Base-by-base conservation (phyloP, 2,797 vertebrate species). In the Pterois miles region DNA sequence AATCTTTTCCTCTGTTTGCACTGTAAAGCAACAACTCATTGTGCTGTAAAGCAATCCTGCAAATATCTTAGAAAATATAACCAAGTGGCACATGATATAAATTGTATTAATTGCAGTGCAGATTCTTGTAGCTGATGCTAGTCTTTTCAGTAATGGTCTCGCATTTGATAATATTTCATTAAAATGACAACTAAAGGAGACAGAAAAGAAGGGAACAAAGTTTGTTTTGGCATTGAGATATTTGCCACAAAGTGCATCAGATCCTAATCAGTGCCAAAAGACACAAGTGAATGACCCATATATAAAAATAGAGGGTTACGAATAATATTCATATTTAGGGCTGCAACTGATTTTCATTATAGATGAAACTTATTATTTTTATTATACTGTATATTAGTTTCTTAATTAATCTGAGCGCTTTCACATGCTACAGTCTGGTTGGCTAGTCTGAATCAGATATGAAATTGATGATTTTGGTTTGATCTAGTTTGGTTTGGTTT, bases 1-100 rank as follows among this genome's bases (percentile, higher is more conserved):
- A 25, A 70, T 34, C 52, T 67, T 71, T 60, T 22, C 11, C 25
- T 52, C 34, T 57, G 48, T 73, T 83, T 86, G n/a, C 36, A 43
- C 62, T 53, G 31, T 36, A 59, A 68, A 40, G 38, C 33, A 65
- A 25, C 25, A 43, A 33, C 36, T 59, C 3, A 46, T 46, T 46
- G 40, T 46, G 40, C 40, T 46, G 25, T 73, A 33, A 79, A 69
- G 16, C 12, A 78, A 38, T 25, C 8, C 2, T 57, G 29, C n/a
- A 50, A n/a, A 33, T 65, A 12, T 50, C 16, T 50, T 31, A n/a
- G 7, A 27, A 62, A 68, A 33, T 59, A 8, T n/a, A 8, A 40
- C 20, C 57, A 3, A 0, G 7, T 64, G 34, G 18, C 62, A 68
- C 62, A 13, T 67, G 10, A 54, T 62, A 14, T 31, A 34, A 74